Evolutionary conservation across 2,797 vertebrate species (phyloP).

Genomic region (Aselliscus stoliczkanus): DNA sequence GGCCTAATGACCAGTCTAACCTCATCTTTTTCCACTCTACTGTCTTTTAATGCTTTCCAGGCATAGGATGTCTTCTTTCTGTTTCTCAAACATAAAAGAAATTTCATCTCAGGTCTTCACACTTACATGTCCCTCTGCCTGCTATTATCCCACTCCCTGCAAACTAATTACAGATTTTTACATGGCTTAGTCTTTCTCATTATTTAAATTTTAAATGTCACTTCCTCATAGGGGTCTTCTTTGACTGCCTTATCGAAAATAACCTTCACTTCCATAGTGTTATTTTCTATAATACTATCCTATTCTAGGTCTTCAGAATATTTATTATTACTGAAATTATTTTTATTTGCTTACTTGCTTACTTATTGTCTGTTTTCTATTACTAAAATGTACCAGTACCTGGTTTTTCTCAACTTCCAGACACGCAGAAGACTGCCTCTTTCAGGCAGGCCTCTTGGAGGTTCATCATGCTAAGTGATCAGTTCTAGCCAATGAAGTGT

Average conservation of each 20-base stretch:
- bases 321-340: background rate
- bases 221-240: background rate
- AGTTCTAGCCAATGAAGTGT: background rate
- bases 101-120: background rate
- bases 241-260: background rate
- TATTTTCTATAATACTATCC: background rate
- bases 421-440: background rate
- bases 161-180: background rate
- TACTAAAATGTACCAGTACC: too few species aligned
- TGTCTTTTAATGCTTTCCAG: background rate
- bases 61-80: background rate
- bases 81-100: background rate
- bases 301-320: background rate
- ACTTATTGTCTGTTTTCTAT: background rate
- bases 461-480: background rate
- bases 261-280: background rate
- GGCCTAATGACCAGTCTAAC: background rate
- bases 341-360: background rate
- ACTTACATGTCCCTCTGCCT: background rate
- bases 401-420: background rate
- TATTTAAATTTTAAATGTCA: background rate
- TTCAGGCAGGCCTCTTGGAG: background rate
- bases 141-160: background rate
- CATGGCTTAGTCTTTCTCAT: background rate
- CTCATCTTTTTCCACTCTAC: background rate